Percentiles rank a stretch among this genome's conserved stretches.
These are phyloP conservation scores for Neodiprion pinetum DNA, from an alignment of 1,140 invertebrate species.

Conservation along the genomic window DNA sequence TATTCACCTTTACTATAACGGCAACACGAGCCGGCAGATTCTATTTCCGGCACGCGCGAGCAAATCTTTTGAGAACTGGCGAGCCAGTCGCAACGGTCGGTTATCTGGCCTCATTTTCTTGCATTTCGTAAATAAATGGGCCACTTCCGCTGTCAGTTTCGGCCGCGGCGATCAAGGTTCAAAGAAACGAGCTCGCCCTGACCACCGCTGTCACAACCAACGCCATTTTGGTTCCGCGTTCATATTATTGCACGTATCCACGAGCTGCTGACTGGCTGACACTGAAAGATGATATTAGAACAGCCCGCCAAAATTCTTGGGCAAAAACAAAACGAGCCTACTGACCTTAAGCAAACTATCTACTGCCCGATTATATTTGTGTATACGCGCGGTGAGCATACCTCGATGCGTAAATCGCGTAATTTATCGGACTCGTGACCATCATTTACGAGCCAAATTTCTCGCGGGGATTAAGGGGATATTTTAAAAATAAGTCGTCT, in stretches of 20 bases:
- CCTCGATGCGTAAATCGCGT: background rate
- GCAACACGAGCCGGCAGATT: constrained; percentile 39
- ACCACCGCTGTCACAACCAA: background rate
- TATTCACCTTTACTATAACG: background rate
- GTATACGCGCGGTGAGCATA: background rate
- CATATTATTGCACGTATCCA: background rate
- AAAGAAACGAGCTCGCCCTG: background rate
- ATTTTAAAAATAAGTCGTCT: background rate
- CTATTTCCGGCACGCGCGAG: constrained; percentile 54
- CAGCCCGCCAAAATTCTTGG: background rate
- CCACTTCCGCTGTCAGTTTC: constrained; percentile 48
- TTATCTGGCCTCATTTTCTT: constrained; percentile 58
- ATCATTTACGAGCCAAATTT: background rate
- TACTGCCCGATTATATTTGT: background rate
- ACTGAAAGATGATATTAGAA: background rate
- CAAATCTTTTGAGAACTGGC: constrained; percentile 48
- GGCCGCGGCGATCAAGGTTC: background rate
- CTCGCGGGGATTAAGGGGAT: background rate
- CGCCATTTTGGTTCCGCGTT: constrained; percentile 4
- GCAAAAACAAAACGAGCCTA: background rate
- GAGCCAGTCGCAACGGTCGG: constrained; percentile 41
- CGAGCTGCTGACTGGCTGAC: background rate
- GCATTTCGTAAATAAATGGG: constrained; percentile 56
- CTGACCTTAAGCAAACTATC: background rate
- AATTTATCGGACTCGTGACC: background rate